A percentile compares a stretch with the other conserved stretches of the same genome.
phyloP scores from a whole-genome alignment of 2,797 vertebrate genomes.

The Brotogeris chrysoptera region DNA sequence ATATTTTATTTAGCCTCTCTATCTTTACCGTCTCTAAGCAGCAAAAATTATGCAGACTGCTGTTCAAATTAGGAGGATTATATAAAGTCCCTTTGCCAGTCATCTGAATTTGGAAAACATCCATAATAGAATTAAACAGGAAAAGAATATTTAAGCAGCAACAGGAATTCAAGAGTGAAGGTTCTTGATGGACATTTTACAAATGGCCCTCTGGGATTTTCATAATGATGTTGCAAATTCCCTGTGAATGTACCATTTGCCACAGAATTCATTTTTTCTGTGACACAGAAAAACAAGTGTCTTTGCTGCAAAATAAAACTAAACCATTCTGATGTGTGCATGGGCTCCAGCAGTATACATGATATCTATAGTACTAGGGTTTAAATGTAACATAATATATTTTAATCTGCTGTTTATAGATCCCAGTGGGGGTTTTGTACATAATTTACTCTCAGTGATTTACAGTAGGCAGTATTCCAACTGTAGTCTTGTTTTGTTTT shows the following conservation, averaged over 20 bases:
- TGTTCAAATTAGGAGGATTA: not conserved
- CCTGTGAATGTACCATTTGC: not conserved
- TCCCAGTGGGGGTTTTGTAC: not conserved
- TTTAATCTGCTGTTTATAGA: not conserved
- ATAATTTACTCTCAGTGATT: not conserved
- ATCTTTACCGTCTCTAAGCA: not conserved
- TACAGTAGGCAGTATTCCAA: not conserved
- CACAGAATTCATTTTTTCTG: not conserved
- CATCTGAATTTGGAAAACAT: not conserved
- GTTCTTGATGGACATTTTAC: not conserved
- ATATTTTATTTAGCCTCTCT: not conserved
- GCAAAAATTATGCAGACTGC: rapidly evolving
- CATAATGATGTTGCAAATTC: not conserved
- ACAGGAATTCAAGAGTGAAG: not conserved
- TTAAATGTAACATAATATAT: not conserved
- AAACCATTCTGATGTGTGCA: not conserved
- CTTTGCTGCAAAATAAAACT: not conserved
- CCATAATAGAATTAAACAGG: not conserved
- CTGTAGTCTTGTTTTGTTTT: not conserved
- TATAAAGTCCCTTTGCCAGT: not conserved
- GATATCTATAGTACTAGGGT: not conserved
- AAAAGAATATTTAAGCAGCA: not conserved
- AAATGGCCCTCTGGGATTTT: not conserved
- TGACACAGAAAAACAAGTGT: not conserved
- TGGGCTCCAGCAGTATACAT: not conserved